Evolutionary conservation across 2,888 invertebrate species (phyloP).

Genomic region (Nomada flava): DNA sequence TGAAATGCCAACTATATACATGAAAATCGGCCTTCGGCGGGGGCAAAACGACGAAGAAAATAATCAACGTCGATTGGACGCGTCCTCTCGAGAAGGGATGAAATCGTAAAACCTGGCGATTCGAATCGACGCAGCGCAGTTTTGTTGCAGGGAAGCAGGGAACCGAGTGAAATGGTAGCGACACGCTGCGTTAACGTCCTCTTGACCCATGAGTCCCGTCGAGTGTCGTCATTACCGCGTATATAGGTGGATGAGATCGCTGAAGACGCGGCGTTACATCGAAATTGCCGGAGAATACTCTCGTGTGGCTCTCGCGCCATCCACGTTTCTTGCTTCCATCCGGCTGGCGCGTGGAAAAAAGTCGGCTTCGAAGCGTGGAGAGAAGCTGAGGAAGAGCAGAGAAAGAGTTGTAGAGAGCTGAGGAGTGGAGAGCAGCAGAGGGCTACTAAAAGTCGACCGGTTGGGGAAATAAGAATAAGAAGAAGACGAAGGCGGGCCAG

Average conservation of each 20-base stretch:
- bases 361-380: conserved; percentile 24
- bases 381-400: conserved; percentile 12
- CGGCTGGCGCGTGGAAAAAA: conserved; percentile 48
- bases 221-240: conserved; percentile 3
- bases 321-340: conserved; percentile 56
- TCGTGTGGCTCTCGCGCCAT: conserved; percentile 50
- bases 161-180: conserved; percentile 16
- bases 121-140: not conserved
- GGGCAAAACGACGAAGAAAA: conserved; percentile 5
- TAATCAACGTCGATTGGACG: conserved; percentile 19
- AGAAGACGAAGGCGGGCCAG: conserved; percentile 15
- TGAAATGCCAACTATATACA: conserved; percentile 7
- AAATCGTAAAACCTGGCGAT: conserved; percentile 24
- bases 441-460: conserved; percentile 74
- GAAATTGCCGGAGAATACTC: conserved; percentile 51
- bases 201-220: not conserved
- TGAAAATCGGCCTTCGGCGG: conserved; percentile 29
- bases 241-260: not conserved
- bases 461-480: conserved; percentile 67
- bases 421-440: conserved; percentile 46
- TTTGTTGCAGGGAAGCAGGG: not conserved
- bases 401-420: conserved; percentile 21
- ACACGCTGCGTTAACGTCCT: conserved; percentile 15
- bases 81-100: conserved; percentile 6
- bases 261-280: conserved; percentile 32